Evolutionary conservation across 2,113 vertebrate species (phyloP).

Genomic region (Hassar affinis): DNA sequence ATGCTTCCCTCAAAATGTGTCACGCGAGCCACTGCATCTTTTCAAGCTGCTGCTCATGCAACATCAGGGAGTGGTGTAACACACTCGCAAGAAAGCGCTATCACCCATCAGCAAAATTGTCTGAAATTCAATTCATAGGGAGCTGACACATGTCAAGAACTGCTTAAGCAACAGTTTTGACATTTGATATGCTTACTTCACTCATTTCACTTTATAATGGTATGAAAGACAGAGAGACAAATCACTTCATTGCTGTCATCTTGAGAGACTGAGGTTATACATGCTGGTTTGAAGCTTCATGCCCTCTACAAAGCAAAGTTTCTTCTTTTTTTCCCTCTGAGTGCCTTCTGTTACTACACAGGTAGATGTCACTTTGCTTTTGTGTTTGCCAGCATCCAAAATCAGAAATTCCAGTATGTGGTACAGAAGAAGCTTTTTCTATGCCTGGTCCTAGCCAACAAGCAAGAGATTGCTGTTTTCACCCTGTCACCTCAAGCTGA

Average conservation of each 20-base stretch:
- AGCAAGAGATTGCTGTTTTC: not conserved
- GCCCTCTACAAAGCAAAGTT: not conserved
- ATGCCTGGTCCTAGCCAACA: not conserved
- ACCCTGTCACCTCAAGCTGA: not conserved
- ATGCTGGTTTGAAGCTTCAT: not conserved
- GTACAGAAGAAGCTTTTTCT: not conserved
- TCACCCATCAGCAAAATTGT: too few species aligned
- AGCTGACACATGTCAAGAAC: too few species aligned
- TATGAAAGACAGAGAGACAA: not conserved
- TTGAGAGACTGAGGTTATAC: not conserved
- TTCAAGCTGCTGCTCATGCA: too few species aligned
- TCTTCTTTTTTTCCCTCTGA: not conserved
- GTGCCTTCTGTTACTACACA: not conserved
- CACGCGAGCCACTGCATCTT: too few species aligned
- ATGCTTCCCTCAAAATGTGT: too few species aligned
- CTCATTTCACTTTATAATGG: too few species aligned
- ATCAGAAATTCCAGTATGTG: not conserved
- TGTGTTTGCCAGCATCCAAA: not conserved
- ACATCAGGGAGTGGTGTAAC: too few species aligned
- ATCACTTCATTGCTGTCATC: not conserved
- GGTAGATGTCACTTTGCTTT: not conserved
- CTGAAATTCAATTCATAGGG: too few species aligned
- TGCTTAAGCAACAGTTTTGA: too few species aligned
- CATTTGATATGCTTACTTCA: too few species aligned
- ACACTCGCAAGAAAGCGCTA: too few species aligned